phyloP scores from a whole-genome alignment of 1,140 invertebrate species.

The Musca vetustissima region DNA sequence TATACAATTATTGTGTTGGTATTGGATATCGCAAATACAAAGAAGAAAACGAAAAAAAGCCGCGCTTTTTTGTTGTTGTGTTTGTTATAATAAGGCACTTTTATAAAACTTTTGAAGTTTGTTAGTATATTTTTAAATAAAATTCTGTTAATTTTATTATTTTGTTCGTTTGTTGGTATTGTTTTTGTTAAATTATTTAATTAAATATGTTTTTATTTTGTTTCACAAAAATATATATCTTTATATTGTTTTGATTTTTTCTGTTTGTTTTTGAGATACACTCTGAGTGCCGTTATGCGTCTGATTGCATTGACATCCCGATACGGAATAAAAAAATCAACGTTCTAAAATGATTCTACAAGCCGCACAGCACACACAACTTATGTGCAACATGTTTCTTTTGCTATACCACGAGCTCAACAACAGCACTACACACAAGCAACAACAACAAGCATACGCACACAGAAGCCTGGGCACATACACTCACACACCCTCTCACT shows the following conservation, averaged over 20 bases:
- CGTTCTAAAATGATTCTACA: constrained; percentile 40
- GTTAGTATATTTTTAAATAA: too few relatives aligned
- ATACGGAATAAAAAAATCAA: constrained; percentile 54
- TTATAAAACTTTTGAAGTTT: too few relatives aligned
- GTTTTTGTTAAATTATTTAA: too few relatives aligned
- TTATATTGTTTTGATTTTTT: constrained; percentile 1
- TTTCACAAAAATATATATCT: constrained; percentile 6
- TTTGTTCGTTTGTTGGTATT: too few relatives aligned
- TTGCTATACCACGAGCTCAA: not conserved
- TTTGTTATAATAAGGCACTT: too few relatives aligned
- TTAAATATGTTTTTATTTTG: constrained; percentile 10
- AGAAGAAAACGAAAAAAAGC: too few relatives aligned
- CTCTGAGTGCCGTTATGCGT: constrained; percentile 39
- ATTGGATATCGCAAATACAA: too few relatives aligned
- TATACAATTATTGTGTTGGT: too few relatives aligned
- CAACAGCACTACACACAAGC: not conserved
- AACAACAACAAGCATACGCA: not conserved
- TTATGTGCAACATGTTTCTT: constrained; percentile 19
- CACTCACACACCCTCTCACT: not conserved
- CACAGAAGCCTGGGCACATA: too few relatives aligned
- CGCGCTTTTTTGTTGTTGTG: too few relatives aligned
- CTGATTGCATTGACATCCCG: constrained; percentile 53
- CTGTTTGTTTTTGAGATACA: not conserved
- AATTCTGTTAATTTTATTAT: too few relatives aligned
- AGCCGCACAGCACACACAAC: constrained; percentile 41